phyloP scores from a whole-genome alignment of 2,113 vertebrate species.

The Eclectus roratus region DNA sequence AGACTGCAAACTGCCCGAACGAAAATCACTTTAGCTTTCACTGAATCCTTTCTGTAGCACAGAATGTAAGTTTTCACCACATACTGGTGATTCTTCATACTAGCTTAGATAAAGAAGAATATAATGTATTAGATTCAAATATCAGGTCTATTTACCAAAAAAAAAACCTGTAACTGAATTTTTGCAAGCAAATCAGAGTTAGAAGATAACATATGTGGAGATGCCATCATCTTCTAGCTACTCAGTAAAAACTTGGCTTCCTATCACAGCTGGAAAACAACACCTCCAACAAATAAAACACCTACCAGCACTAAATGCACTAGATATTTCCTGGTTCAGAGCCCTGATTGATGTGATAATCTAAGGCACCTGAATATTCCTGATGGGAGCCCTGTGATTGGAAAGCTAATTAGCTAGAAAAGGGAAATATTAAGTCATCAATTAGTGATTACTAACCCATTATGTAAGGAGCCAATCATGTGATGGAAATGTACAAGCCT shows the following conservation, averaged over 20 bases:
- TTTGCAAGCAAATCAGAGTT: not conserved
- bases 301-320: not conserved
- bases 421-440: constrained; percentile 16
- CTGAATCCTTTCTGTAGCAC: not conserved
- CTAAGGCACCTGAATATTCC: not conserved
- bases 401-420: constrained; percentile 34
- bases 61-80: not conserved
- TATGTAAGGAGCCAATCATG: constrained; percentile 3
- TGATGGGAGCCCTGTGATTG: not conserved
- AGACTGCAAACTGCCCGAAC: not conserved
- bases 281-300: not conserved
- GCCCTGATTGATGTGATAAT: not conserved
- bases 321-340: not conserved
- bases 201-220: not conserved
- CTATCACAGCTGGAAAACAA: not conserved
- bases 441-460: constrained; percentile 7
- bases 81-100: not conserved
- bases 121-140: not conserved
- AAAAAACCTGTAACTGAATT: not conserved
- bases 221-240: not conserved
- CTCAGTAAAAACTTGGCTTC: not conserved
- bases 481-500: not conserved
- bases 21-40: not conserved
- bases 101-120: not conserved
- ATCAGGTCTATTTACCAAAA: not conserved